Base-by-base conservation (phyloP, 2,797 vertebrate genomes). In the Crocodylus rhombifer region DNA sequence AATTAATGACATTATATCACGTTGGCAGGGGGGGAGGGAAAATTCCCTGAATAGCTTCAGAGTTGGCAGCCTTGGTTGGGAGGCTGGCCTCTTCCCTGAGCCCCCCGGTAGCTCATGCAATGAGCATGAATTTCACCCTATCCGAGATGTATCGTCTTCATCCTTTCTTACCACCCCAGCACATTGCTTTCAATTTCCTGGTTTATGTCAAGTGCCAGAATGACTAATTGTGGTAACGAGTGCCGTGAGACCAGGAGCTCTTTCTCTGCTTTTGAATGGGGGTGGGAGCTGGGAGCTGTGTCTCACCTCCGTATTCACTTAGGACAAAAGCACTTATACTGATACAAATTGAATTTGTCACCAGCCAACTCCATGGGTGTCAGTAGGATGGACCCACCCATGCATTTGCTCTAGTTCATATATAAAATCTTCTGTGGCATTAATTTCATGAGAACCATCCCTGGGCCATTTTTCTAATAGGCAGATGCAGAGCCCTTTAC, bases 161-260 rank as follows among this genome's bases (percentile, higher is more conserved):
- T 56, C 33, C 82, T 61, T 89, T 6, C 1, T 91, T 83, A 89
- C 86, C 89, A 83, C 75, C 65, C 65, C 71, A 82, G 11, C 30
- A 61, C 67, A 62, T 91, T 91, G 91, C 89, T 89, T 83, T 62
- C 65, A 56, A 77, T 83, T 82, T 94, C 57, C 55, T 88, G 14
- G 84, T 83, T 88, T 88, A 90, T 30, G 86, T 57, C 76, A 65
- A 81, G n/a, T 78, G 87, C 51, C 92, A 93, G 90, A 88, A 95
- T 90, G 90, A 95, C 65, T 79, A 81, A 88, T 55, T 86, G 76
- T 71, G 30, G 21, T 57, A 86, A 91, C 64, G 73, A 75, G 57
- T 36, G 28, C 20, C 0, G 0, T 78, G 81, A 94, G 87, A 93
- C 78, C 78, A 82, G 42, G 42, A 51, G 80, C 26, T 42, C 69